These are phyloP conservation scores for Scaptomyza hsui DNA, from an alignment of 1,140 invertebrate genomes.

Conservation along the genomic window DNA sequence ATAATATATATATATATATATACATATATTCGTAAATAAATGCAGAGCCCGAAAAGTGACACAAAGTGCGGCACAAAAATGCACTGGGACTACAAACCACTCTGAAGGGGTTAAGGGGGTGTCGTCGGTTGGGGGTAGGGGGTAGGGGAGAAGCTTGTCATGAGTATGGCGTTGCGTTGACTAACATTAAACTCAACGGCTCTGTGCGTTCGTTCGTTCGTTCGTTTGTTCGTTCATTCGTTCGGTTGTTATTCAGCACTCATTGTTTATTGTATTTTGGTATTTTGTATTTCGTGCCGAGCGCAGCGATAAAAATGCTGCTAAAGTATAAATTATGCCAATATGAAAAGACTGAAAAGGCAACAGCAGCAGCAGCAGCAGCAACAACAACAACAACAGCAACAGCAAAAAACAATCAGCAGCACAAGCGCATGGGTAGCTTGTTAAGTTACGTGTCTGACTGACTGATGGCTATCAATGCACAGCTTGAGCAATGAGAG, in stretches of 20 bases:
- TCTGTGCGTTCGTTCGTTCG: slow-evolving; percentile 19
- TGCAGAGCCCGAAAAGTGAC: slow-evolving; percentile 25
- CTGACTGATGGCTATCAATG: too few species aligned
- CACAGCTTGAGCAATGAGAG: too few species aligned
- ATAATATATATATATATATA: slow-evolving; percentile 3
- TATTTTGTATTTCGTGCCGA: slow-evolving; percentile 63
- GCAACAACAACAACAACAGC: slow-evolving; percentile 21
- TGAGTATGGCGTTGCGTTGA: slow-evolving; percentile 20
- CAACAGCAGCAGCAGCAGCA: slow-evolving; percentile 18
- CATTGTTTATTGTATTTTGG: slow-evolving; percentile 70
- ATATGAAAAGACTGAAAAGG: slow-evolving; percentile 67
- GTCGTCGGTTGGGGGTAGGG: not conserved
- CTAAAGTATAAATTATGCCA: slow-evolving; percentile 81
- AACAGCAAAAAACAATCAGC: not conserved
- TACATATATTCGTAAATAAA: slow-evolving; percentile 8
- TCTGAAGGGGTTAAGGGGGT: slow-evolving; percentile 2
- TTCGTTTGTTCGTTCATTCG: too few species aligned
- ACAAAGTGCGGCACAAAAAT: slow-evolving; percentile 33
- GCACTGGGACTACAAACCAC: slow-evolving; percentile 17
- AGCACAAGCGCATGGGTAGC: slow-evolving; percentile 14
- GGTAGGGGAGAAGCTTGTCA: not conserved
- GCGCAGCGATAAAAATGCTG: slow-evolving; percentile 80
- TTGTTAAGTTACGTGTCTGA: not conserved
- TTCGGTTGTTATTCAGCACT: slow-evolving; percentile 40
- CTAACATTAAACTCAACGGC: slow-evolving; percentile 71